Conservation (phyloP, 1,140 invertebrate species). For the Pissodes strobi region DNA sequence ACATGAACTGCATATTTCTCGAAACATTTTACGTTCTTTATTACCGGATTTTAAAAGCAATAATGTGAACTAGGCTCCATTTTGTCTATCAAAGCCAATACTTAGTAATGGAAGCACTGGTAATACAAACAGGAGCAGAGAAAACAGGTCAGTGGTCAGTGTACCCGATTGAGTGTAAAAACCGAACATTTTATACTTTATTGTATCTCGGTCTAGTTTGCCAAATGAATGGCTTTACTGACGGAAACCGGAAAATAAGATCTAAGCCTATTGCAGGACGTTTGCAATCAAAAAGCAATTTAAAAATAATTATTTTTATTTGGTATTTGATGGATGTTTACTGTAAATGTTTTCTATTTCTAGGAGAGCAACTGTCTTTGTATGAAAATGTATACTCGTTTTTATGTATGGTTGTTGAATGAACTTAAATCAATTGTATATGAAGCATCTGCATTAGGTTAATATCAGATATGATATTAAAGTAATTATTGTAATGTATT, state of each 20-base stretch:
- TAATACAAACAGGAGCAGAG: conserved; percentile 17
- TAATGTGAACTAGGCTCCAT: neutral
- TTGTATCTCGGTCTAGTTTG: conserved; percentile 7
- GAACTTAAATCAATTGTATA: no score
- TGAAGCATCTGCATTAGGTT: no score
- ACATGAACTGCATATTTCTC: conserved; percentile 1
- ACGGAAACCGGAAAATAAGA: neutral
- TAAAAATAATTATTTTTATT: conserved; percentile 8
- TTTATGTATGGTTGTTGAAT: no score
- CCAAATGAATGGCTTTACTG: conserved; percentile 6
- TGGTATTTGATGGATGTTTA: neutral
- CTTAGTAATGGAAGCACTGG: conserved; percentile 10
- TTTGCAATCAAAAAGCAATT: conserved; percentile 5
- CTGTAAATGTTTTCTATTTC: neutral
- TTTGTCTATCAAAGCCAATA: conserved; percentile 17
- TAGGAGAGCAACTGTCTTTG: no score
- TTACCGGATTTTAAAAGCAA: neutral
- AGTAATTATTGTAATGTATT: no score
- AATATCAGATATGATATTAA: no score
- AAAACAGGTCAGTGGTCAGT: conserved; percentile 30
- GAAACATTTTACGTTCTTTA: neutral
- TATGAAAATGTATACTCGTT: no score
- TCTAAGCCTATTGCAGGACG: no score
- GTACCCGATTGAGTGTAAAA: conserved; percentile 26
- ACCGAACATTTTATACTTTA: conserved; percentile 15